Evolutionary conservation across 2,113 vertebrate genomes (phyloP).

Genomic region (Antechinus stuartii): DNA sequence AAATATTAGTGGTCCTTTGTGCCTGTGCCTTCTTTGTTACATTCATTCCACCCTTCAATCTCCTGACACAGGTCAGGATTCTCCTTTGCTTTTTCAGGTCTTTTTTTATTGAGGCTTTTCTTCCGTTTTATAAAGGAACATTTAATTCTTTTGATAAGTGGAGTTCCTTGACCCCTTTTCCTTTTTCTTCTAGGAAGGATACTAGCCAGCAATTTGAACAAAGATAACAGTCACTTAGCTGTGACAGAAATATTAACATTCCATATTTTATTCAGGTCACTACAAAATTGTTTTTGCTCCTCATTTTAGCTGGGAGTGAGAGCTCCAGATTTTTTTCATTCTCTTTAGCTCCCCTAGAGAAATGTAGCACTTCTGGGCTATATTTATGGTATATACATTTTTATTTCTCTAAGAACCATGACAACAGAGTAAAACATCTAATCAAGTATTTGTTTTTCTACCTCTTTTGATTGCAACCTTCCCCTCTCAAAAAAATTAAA

Average conservation of each 20-base stretch:
- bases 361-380: background rate
- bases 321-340: background rate
- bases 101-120: background rate
- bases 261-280: background rate
- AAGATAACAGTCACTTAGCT: background rate
- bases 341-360: background rate
- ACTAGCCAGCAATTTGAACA: background rate
- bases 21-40: background rate
- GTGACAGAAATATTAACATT: background rate
- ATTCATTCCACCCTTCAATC: background rate
- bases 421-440: background rate
- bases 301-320: background rate
- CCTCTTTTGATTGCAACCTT: background rate
- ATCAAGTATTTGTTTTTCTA: background rate
- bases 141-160: background rate
- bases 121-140: background rate
- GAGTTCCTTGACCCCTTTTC: background rate
- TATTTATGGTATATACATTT: background rate
- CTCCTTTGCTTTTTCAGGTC: background rate
- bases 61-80: background rate
- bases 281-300: background rate
- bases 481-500: background rate
- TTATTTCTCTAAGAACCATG: background rate
- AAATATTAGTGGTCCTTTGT: background rate
- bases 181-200: background rate